Base-by-base conservation (phyloP, 2,113 vertebrate species). In the Saiga tatarica region DNA sequence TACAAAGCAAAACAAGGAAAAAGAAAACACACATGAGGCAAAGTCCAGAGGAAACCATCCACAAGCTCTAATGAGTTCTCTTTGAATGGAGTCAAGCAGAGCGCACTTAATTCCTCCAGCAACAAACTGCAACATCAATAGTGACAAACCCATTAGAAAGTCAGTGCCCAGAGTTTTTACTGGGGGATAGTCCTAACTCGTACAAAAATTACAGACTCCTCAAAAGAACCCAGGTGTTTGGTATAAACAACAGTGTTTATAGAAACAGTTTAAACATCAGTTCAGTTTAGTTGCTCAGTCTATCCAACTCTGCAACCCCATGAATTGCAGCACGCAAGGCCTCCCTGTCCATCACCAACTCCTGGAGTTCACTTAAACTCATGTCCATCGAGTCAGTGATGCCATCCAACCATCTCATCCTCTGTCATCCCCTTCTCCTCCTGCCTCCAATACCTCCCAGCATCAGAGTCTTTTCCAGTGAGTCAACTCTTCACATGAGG, bases 1-100 rank as follows among this genome's bases (percentile, higher is more conserved):
- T n/a, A 79, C 12, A 81, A 85, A 95, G 33, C 6, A 87, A 90
- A 95, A 82, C 74, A 17, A 62, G n/a, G n/a, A 59, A 39, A 89
- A 74, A 84, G n/a, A 5, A 39, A 91, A 33, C 10, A 28, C 5
- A 39, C 17, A 9, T 76, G 17, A n/a, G 15, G 2, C 12, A 26
- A 96, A 90, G 30, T 28, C 60, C 59, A 67, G 33, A 78, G 17
- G 42, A 89, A 85, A 87, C 10, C 17, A 82, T 17, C 15, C 11
- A 25, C 17, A 62, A 64, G 23, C 0, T 94, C 36, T 36, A 26
- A 81, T 23, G 60, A 86, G 33, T 36, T 14, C 11, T 64, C 3
- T 71, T 33, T 64, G 26, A 45, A 36, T 57, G 9, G 21, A 64
- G 14, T 94, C n/a, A 89, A 60, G 50, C 2, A 89, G 16, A 8